phyloP scores from a whole-genome alignment of 2,888 invertebrate genomes.

The Protodeltote pygarga region DNA sequence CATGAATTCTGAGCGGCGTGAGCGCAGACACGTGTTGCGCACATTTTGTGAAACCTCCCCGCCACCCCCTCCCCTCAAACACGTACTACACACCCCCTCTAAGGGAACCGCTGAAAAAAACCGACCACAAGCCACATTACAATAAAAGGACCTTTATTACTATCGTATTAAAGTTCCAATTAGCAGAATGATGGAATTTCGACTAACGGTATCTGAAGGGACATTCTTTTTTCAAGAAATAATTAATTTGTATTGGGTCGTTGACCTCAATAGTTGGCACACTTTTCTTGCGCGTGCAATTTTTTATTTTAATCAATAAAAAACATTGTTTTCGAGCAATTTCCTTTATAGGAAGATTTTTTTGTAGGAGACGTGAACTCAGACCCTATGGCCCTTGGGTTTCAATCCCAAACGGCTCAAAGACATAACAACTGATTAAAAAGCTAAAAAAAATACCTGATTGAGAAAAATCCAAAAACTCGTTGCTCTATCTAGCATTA shows the following conservation, averaged over 20 bases:
- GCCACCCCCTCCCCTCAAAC: conserved; percentile 53
- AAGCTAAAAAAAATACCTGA: too few relatives aligned
- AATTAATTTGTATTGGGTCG: conserved; percentile 57
- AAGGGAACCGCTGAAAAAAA: conserved; percentile 80
- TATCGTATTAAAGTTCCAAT: conserved; percentile 40
- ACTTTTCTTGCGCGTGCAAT: too few relatives aligned
- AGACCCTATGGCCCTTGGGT: too few relatives aligned
- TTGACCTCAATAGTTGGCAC: conserved; percentile 57
- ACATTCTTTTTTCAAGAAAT: conserved; percentile 56
- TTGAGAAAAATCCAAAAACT: too few relatives aligned
- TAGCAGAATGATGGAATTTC: not conserved
- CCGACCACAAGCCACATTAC: conserved; percentile 48
- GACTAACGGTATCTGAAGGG: conserved; percentile 54
- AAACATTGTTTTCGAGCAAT: too few relatives aligned
- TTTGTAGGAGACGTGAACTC: too few relatives aligned
- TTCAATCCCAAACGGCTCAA: too few relatives aligned
- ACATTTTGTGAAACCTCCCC: conserved; percentile 73
- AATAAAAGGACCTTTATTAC: conserved; percentile 57
- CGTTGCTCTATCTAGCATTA: too few relatives aligned
- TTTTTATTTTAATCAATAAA: too few relatives aligned
- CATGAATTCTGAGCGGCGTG: conserved; percentile 70
- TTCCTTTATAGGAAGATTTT: too few relatives aligned
- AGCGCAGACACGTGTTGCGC: conserved; percentile 75
- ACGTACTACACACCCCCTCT: conserved; percentile 62
- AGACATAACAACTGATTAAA: too few relatives aligned